Conservation (phyloP, 2,888 invertebrate genomes). For the Rhamnusium bicolor region DNA sequence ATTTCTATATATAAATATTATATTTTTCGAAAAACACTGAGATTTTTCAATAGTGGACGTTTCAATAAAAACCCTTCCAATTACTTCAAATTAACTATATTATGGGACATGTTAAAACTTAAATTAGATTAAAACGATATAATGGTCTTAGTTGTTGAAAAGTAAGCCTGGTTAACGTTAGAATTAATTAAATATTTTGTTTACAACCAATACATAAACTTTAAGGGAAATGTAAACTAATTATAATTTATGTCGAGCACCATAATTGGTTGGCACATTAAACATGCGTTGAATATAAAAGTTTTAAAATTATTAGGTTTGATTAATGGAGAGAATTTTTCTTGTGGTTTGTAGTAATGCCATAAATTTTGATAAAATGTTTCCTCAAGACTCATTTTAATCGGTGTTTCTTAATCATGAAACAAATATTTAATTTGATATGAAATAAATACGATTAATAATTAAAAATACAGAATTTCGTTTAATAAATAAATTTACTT, state of each 20-base stretch:
- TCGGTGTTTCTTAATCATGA: not conserved
- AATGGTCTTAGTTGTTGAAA: conserved; percentile 7
- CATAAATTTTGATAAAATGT: not conserved
- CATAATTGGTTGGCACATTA: not conserved
- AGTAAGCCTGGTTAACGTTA: not conserved
- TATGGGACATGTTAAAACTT: conserved; percentile 9
- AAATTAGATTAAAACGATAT: conserved; percentile 13
- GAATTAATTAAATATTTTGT: conserved; percentile 24
- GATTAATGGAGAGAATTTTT: not conserved
- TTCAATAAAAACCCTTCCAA: not conserved
- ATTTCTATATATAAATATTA: too few relatives aligned
- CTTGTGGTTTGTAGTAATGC: not conserved
- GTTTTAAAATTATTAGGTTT: not conserved
- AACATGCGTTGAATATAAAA: conserved; percentile 1
- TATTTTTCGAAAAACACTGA: too few relatives aligned
- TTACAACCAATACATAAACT: conserved; percentile 18
- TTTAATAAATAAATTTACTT: not conserved
- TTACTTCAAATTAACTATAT: conserved; percentile 8
- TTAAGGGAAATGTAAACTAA: conserved; percentile 14
- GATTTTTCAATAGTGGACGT: too few relatives aligned
- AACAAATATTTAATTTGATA: not conserved
- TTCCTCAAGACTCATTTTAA: not conserved
- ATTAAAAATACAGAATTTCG: not conserved
- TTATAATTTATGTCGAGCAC: conserved; percentile 1
- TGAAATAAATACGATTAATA: not conserved